Evolutionary conservation across 2,888 invertebrate genomes (phyloP).

Genomic region (Phorcus lineatus): DNA sequence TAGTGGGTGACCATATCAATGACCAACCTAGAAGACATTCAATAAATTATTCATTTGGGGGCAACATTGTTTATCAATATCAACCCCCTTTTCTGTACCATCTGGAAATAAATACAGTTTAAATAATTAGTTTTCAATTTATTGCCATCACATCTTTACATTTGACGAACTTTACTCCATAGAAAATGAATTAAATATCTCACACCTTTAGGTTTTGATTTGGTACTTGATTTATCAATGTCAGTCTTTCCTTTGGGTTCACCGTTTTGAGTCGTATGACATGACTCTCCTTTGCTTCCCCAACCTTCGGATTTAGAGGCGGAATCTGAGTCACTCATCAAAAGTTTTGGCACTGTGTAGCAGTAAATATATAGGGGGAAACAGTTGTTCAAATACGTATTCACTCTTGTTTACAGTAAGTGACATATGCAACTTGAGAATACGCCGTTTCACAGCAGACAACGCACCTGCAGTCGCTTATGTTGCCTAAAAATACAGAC

Average conservation of each 20-base stretch:
- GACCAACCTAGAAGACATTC: too few species aligned
- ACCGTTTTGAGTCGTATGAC: not conserved
- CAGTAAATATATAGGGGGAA: not conserved
- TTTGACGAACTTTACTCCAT: not conserved
- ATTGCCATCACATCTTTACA: too few species aligned
- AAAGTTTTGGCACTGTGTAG: not conserved
- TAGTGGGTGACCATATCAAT: too few species aligned
- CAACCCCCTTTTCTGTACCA: too few species aligned
- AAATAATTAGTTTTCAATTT: too few species aligned
- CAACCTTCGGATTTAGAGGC: conserved; percentile 1
- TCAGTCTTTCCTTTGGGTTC: not conserved
- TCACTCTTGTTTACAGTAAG: not conserved
- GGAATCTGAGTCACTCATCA: conserved; percentile 10
- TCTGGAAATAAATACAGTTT: too few species aligned
- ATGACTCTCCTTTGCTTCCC: not conserved
- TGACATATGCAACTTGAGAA: not conserved
- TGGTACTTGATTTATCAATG: not conserved
- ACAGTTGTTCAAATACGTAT: too few species aligned
- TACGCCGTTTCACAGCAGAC: not conserved
- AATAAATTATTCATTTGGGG: too few species aligned
- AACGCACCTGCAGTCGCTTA: conserved; percentile 7
- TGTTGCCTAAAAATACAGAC: not conserved
- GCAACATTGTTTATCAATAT: too few species aligned
- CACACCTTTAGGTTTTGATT: not conserved
- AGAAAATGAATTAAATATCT: not conserved